Base-by-base conservation (phyloP, 2,113 vertebrate species). In the Mormoops blainvillei region DNA sequence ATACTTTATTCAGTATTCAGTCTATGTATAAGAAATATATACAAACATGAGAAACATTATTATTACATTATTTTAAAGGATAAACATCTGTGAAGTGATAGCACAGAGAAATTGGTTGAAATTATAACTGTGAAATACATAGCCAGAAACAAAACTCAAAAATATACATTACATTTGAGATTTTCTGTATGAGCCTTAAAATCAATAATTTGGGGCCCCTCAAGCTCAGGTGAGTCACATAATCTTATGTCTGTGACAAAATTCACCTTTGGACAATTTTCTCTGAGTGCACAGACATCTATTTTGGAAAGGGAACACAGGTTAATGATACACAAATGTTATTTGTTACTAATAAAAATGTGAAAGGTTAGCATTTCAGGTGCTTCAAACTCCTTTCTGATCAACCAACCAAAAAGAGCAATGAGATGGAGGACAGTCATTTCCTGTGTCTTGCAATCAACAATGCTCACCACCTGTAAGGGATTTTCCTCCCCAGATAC, bases 121-220 rank as follows among this genome's bases (percentile, higher is more conserved):
- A 90, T 95, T 84, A 54, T 54, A 91, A 87, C 82, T 86, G 11
- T 83, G 76, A 92, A 91, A 71, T 56, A 87, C 41, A n/a, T 85
- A 94, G 81, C 76, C 71, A 97, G 91, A 97, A 96, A 71, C 33
- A 89, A 38, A 22, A 4, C 52, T 95, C 83, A 96, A 87, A 95
- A 86, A 94, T 96, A 97, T 94, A 83, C 2, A 43, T 74, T 86
- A 58, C 56, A 96, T 96, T 95, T 97, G 67, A 70, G 84, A 88
- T 78, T 95, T 96, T 94, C 94, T 94, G 95, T 94, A 50, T 95
- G 89, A 97, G 67, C 70, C 28, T 70, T 96, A 87, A 97, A 98
- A 95, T 97, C 82, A 96, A 97, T 98, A 96, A 96, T 87, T 54
- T 92, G 24, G 89, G 84, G 78, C 94, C 31, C 19, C 56, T 97